Conservation (phyloP, 2,888 invertebrate genomes). For the Parnassius apollo region DNA sequence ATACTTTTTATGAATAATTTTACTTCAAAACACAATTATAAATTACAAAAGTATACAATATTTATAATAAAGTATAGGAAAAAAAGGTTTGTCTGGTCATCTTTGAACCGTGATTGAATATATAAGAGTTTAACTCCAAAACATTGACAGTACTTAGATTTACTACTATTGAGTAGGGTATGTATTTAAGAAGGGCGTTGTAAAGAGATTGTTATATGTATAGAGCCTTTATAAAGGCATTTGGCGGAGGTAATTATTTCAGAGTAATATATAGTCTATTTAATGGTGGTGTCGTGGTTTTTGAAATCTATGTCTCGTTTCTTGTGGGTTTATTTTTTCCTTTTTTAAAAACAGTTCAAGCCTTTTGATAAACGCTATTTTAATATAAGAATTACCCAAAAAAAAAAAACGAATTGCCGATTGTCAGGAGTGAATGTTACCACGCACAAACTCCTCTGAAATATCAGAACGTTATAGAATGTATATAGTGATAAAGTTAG, state of each 20-base stretch:
- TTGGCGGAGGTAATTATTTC: constrained; percentile 11
- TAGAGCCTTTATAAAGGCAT: constrained; percentile 16
- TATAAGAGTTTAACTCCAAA: constrained; percentile 6
- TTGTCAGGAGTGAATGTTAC: constrained; percentile 38
- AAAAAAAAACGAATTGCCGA: constrained; percentile 29
- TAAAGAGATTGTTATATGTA: constrained; percentile 28
- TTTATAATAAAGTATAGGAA: not conserved
- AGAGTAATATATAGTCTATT: constrained; percentile 26
- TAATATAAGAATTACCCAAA: not conserved
- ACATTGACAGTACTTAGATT: constrained; percentile 8
- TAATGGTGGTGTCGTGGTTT: constrained; percentile 32
- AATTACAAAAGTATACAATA: not conserved
- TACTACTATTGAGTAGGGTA: constrained; percentile 29
- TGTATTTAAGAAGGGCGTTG: constrained; percentile 31
- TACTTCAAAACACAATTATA: not conserved
- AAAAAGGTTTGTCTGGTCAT: constrained; percentile 4
- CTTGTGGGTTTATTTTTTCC: constrained; percentile 14
- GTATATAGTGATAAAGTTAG: constrained; percentile 34
- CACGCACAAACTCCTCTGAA: constrained; percentile 44
- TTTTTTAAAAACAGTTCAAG: not conserved
- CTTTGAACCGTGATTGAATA: not conserved
- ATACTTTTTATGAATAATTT: no score
- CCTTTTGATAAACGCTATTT: not conserved
- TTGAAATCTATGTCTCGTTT: constrained; percentile 24
- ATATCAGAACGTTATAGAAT: not conserved